A percentile compares a stretch with the other conserved stretches of the same genome.
phyloP scores from a whole-genome alignment of 2,888 invertebrate species.

The Polydrusus tereticollis region DNA sequence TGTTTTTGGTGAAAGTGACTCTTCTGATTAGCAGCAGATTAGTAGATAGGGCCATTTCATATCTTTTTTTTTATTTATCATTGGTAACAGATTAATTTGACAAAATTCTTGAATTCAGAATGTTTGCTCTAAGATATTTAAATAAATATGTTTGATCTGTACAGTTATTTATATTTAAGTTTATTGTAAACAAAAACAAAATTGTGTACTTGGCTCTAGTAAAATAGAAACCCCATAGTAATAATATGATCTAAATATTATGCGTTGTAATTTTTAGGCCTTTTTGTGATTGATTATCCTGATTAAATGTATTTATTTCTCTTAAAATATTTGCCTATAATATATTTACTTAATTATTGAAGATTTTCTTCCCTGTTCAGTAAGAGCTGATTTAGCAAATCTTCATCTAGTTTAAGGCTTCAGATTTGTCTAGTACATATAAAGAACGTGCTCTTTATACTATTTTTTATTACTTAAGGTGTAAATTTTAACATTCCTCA shows the following conservation, averaged over 20 bases:
- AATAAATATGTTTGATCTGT: neutral
- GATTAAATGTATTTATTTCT: too few species aligned
- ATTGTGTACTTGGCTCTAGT: neutral
- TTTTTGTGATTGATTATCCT: too few species aligned
- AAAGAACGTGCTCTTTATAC: too few species aligned
- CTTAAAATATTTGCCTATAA: too few species aligned
- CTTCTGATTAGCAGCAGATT: constrained; percentile 37
- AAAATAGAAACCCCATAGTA: neutral
- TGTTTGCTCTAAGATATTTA: neutral
- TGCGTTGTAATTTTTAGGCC: too few species aligned
- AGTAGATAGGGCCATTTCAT: neutral
- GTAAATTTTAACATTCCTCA: too few species aligned
- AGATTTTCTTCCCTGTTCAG: too few species aligned
- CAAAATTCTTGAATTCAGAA: neutral
- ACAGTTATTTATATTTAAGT: constrained; percentile 15
- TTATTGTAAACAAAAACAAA: constrained; percentile 6
- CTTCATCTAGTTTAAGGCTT: too few species aligned
- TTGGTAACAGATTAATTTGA: neutral
- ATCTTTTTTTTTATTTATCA: neutral
- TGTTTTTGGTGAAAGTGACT: constrained; percentile 39
- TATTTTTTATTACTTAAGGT: too few species aligned
- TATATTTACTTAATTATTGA: too few species aligned
- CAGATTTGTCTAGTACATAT: too few species aligned
- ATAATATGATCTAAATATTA: neutral
- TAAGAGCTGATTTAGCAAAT: too few species aligned